Base-by-base conservation (phyloP, 2,113 vertebrate species). In the Neolamprologus sp. region DNA sequence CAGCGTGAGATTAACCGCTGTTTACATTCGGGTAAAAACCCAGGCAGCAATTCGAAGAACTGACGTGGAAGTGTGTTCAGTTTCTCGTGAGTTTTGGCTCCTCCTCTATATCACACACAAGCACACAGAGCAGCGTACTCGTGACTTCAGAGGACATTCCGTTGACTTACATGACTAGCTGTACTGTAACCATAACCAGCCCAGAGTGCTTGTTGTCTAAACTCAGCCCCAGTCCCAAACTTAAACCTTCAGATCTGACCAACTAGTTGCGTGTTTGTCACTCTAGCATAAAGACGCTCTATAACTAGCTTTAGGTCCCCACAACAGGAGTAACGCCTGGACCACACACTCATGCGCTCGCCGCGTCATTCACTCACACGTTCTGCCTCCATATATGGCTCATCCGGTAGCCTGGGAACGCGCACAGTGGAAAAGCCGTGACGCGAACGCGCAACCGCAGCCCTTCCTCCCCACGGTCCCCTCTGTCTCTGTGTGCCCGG, bases 341-440 rank as follows among this genome's bases (percentile, higher is more conserved):
- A 47, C 21, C 68, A 28, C 78, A 5, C 84, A 60, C 26, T 17
- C 83, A 28, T 21, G 23, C 68, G 33, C 47, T 78, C 19, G 53
- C 53, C 63, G 47, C 82, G 94, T 95, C 95, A 94, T 83, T 63
- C n/a, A 21, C 53, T 21, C 79, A 37, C 82, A 6, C 53, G 17
- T 53, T 40, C 40, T 37, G 71, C 14, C 9, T 71, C 95, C 96
- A 94, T 95, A 96, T 95, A 94, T 93, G 96, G 95, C 28, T 14
- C 14, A 89, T 96, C 96, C 96, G 95, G 92, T 93, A 73, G 93
- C 85, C 3, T 40, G 85, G 83, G 93, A 49, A 68, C 88, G 93
- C 80, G 88, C 91, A 80, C 90, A 90, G 92, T 94, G 96, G 96
- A 96, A 96, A 96, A 89, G 93, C 93, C 88, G 45, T 96, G 95